Evolutionary conservation across 2,797 vertebrate species (phyloP).

Genomic region (Cyclopterus lumpus): DNA sequence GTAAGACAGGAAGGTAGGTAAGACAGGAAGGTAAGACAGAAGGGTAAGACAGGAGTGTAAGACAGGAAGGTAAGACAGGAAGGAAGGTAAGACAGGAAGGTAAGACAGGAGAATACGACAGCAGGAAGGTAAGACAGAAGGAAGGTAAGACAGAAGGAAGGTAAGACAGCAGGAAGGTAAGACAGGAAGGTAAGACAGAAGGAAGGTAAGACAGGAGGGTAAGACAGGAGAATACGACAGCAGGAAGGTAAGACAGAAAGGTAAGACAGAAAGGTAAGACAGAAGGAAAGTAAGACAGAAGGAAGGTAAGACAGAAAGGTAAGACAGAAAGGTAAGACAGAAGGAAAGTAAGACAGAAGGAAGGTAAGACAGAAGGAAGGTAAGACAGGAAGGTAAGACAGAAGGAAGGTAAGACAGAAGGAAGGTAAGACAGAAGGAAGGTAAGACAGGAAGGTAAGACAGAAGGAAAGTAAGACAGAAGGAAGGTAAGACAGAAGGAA

Average conservation of each 20-base stretch:
- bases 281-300: too few species aligned
- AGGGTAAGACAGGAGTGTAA: too few species aligned
- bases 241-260: too few species aligned
- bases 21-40: not conserved
- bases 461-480: too few species aligned
- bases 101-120: too few species aligned
- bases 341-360: constrained; percentile 24
- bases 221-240: too few species aligned
- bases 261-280: not conserved
- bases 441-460: constrained; percentile 11
- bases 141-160: constrained; percentile 22
- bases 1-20: too few species aligned
- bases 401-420: too few species aligned
- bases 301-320: too few species aligned
- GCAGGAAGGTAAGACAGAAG: not conserved
- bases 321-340: not conserved
- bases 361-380: constrained; percentile 11
- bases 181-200: not conserved
- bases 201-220: constrained; percentile 18
- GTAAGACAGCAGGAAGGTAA: constrained; percentile 11
- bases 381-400: not conserved
- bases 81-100: constrained; percentile 12
- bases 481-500: constrained; percentile 11
- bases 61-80: constrained; percentile 22
- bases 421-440: constrained; percentile 22